Conservation (phyloP, 1,140 invertebrate genomes). For the Bombus impatiens region DNA sequence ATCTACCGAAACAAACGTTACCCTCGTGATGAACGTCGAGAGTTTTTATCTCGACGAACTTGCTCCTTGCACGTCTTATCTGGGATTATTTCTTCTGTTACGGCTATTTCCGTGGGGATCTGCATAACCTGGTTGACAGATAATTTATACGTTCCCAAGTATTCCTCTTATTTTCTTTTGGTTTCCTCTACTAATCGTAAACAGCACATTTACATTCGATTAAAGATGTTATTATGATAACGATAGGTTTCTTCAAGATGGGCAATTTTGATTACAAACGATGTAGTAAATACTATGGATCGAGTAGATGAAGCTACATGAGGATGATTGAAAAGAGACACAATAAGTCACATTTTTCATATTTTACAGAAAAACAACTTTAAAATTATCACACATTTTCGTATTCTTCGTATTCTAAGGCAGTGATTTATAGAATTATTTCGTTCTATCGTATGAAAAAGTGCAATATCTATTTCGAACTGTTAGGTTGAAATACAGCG, state of each 20-base stretch:
- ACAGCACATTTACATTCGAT: background rate
- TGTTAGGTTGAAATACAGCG: background rate
- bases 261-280: background rate
- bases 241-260: background rate
- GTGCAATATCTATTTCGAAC: background rate
- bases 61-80: slow-evolving; percentile 26
- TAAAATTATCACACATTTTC: too few relatives aligned
- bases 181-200: background rate
- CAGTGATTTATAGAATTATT: background rate
- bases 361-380: too few relatives aligned
- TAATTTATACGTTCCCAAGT: slow-evolving; percentile 26
- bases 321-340: too few relatives aligned
- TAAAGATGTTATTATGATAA: background rate
- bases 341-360: too few relatives aligned
- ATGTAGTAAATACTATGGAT: background rate
- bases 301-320: background rate
- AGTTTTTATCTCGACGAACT: slow-evolving; percentile 38
- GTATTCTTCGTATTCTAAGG: background rate
- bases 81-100: slow-evolving; percentile 37
- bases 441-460: too few relatives aligned
- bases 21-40: background rate
- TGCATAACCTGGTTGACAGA: slow-evolving; percentile 36
- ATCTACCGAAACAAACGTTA: slow-evolving; percentile 26
- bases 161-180: background rate
- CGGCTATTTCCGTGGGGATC: slow-evolving; percentile 27